Base-by-base conservation (phyloP, 1,140 invertebrate species). In the Metopolophium dirhodum region DNA sequence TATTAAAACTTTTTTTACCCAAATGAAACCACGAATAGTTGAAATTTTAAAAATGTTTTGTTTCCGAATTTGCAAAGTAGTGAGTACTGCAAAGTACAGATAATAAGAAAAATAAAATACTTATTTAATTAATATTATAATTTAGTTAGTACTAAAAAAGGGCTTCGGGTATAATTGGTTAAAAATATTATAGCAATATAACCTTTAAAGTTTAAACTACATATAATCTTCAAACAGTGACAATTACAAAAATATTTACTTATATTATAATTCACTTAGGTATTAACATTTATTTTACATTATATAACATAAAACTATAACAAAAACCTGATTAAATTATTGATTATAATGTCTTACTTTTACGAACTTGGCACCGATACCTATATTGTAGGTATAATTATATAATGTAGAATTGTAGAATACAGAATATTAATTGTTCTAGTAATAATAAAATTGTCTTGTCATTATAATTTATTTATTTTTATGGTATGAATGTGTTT, bases 101-200 rank as follows among this genome's bases (percentile, higher is more conserved):
- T 77, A 77, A 77, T 77, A 77, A n/a, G 14, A 77, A 77, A 77
- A 77, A 77, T n/a, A n/a, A 77, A 77, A n/a, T 77, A n/a, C n/a
- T 77, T 77, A 9, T 77, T 57, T 77, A 77, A 77, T n/a, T 77
- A n/a, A 77, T 20, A n/a, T n/a, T n/a, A n/a, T 77, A 77, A 77
- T 77, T 77, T 77, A 77, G 14, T 77, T 35, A 77, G 61, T 77
- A n/a, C 30, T 11, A 18, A n/a, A 68, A 77, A n/a, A 18, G 30
- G 57, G n/a, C n/a, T 77, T 77, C 61, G 14, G 11, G 30, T 77
- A n/a, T 18, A 77, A 77, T 77, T 77, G 61, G 30, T 77, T n/a
- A 77, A 77, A 77, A 77, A 77, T 77, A 35, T 77, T 77, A n/a
- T n/a, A 68, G 14, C n/a, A n/a, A 77, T 77, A 14, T 77, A n/a